Conservation (phyloP, 2,888 invertebrate genomes). For the Nycteola revayana region DNA sequence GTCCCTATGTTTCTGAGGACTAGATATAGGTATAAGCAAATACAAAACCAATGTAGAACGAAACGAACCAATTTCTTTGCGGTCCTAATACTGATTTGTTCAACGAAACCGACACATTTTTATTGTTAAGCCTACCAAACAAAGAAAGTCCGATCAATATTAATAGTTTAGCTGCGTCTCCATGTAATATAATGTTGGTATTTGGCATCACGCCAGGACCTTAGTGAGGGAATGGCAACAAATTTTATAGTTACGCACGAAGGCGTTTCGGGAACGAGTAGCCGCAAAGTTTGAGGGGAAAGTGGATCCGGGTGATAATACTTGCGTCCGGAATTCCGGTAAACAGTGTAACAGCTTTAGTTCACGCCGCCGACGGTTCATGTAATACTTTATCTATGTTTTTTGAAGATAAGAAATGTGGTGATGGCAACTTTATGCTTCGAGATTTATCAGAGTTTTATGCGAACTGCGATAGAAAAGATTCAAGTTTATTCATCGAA, state of each 20-base stretch:
- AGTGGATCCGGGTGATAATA: conserved; percentile 16
- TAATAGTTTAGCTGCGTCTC: conserved; percentile 32
- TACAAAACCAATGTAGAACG: too few species aligned
- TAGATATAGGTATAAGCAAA: too few species aligned
- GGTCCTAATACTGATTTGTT: conserved; percentile 6
- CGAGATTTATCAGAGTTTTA: too few species aligned
- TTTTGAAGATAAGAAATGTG: conserved; percentile 15
- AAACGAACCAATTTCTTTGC: conserved; percentile 1
- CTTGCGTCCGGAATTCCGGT: conserved; percentile 18
- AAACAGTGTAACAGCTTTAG: conserved; percentile 27
- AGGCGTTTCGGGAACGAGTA: conserved; percentile 22
- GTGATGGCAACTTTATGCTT: too few species aligned
- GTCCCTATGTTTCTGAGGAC: too few species aligned
- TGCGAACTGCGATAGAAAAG: too few species aligned
- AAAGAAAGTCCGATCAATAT: conserved; percentile 35
- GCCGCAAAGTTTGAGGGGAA: conserved; percentile 25
- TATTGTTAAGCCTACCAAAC: conserved; percentile 13
- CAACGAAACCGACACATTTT: conserved; percentile 16
- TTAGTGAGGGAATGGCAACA: conserved; percentile 38
- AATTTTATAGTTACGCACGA: conserved; percentile 45
- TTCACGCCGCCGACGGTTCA: not conserved
- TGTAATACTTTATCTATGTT: too few species aligned
- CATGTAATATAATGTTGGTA: conserved; percentile 24
- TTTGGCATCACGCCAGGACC: conserved; percentile 42
- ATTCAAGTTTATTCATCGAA: too few species aligned